Percentiles rank a stretch among this genome's conserved stretches.
These are phyloP conservation scores for Neomonachus schauinslandi DNA, from an alignment of 2,113 vertebrate genomes.

Conservation along the genomic window DNA sequence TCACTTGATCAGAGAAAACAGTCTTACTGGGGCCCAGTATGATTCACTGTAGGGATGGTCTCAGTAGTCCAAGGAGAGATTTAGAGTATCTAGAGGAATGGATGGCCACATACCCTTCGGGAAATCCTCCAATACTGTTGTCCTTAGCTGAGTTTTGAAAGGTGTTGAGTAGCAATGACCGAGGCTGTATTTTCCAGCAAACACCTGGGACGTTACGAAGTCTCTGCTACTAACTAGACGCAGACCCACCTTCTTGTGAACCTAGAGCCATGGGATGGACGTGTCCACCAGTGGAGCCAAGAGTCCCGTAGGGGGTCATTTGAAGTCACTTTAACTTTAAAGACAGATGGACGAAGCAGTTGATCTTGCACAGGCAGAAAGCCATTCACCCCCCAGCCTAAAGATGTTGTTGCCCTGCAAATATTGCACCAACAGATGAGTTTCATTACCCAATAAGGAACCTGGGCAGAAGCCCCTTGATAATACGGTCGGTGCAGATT, in stretches of 20 bases:
- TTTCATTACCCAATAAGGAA: not conserved
- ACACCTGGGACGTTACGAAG: not conserved
- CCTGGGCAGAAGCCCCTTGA: not conserved
- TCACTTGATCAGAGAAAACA: slow-evolving; percentile 24
- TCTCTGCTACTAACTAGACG: not conserved
- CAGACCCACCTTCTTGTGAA: not conserved
- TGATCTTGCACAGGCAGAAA: not conserved
- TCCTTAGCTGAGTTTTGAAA: not conserved
- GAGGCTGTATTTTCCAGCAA: not conserved
- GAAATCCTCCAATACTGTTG: not conserved
- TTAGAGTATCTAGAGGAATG: not conserved
- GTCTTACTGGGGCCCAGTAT: not conserved
- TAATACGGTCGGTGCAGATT: not conserved
- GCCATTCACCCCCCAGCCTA: not conserved
- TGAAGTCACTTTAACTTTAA: not conserved
- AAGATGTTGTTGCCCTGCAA: not conserved
- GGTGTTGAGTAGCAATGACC: not conserved
- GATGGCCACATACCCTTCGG: not conserved
- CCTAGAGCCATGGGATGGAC: not conserved
- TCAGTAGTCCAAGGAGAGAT: not conserved
- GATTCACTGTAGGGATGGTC: not conserved
- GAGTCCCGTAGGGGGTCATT: not conserved
- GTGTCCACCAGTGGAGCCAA: not conserved
- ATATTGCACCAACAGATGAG: not conserved
- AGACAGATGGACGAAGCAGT: not conserved